These are phyloP conservation scores for Notarius quadriscutis DNA, from an alignment of 2,113 vertebrate genomes.

Conservation along the genomic window DNA sequence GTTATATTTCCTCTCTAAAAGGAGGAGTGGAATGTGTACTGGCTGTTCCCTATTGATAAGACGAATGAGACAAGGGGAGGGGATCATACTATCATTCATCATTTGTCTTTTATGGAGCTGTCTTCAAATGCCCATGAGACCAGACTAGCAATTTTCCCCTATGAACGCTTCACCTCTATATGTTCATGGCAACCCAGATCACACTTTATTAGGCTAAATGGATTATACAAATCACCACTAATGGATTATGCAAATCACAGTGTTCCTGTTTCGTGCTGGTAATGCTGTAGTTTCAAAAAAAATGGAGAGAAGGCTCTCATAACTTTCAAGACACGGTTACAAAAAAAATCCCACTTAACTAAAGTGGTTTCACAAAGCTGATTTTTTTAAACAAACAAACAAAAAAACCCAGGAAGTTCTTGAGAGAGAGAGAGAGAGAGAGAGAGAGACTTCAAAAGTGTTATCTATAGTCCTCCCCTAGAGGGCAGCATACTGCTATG, in stretches of 20 bases:
- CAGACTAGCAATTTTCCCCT: conserved; percentile 22
- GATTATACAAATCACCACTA: background rate
- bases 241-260: background rate
- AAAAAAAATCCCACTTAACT: background rate
- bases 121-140: background rate
- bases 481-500: conserved; percentile 49
- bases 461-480: conserved; percentile 33
- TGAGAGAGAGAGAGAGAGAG: no score
- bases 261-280: background rate
- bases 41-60: conserved; percentile 60
- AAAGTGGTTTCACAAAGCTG: background rate
- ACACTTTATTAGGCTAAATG: background rate
- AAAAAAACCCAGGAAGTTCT: background rate
- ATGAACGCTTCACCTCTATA: background rate
- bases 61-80: conserved; percentile 40
- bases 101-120: background rate
- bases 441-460: background rate
- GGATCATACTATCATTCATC: conserved; percentile 49
- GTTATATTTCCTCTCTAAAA: conserved; percentile 14
- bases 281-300: background rate
- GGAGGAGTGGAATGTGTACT: conserved; percentile 45
- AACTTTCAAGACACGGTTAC: background rate
- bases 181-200: background rate
- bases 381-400: background rate
- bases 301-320: background rate